Conservation (phyloP, 2,113 vertebrate genomes). For the Egretta garzetta region DNA sequence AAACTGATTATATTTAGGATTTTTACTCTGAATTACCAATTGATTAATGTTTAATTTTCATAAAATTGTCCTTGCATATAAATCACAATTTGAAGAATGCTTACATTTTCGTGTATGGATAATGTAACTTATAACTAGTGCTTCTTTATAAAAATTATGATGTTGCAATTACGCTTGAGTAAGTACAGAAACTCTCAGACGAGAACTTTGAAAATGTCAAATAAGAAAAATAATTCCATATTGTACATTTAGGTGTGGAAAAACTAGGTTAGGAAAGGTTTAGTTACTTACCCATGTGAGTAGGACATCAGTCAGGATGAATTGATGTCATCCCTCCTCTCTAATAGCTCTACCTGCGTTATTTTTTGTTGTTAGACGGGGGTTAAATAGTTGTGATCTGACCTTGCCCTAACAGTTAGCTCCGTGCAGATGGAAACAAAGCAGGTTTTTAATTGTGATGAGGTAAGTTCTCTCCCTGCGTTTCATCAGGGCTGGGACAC, state of each 20-base stretch:
- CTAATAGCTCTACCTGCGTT: not conserved
- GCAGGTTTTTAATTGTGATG: slow-evolving; percentile 43
- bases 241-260: not conserved
- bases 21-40: not conserved
- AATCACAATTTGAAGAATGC: not conserved
- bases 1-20: not conserved
- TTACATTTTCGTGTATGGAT: not conserved
- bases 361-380: not conserved
- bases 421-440: slow-evolving; percentile 6
- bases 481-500: not conserved
- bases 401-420: not conserved
- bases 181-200: not conserved
- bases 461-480: not conserved
- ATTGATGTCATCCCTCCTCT: not conserved
- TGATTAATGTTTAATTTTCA: not conserved
- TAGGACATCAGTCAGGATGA: not conserved
- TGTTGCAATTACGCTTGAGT: not conserved
- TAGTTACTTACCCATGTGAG: not conserved
- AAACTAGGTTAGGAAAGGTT: not conserved
- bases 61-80: not conserved
- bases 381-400: slow-evolving; percentile 21
- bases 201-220: not conserved
- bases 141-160: not conserved
- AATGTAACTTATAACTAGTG: not conserved
- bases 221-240: not conserved